Evolutionary conservation across 2,888 invertebrate species (phyloP).

Genomic region (Reticulitermes lucifugus): DNA sequence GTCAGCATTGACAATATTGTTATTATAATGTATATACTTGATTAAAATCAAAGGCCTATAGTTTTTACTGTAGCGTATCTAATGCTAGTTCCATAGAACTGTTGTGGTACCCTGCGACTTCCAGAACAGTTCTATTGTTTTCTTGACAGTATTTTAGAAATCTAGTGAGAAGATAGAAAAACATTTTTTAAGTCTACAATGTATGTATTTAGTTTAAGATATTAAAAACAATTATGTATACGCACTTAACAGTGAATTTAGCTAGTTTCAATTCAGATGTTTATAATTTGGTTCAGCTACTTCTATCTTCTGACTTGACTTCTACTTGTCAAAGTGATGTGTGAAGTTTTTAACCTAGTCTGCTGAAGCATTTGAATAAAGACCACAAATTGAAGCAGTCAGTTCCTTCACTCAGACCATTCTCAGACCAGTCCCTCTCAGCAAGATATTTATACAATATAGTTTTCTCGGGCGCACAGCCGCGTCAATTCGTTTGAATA

Average conservation of each 20-base stretch:
- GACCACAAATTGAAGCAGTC: conserved; percentile 35
- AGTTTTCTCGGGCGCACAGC: too few species aligned
- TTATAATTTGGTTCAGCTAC: conserved; percentile 35
- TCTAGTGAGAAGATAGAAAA: conserved; percentile 48
- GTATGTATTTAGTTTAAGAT: conserved; percentile 39
- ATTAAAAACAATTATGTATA: conserved; percentile 20
- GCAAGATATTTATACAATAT: too few species aligned
- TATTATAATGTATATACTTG: conserved; percentile 51
- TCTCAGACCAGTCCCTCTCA: too few species aligned
- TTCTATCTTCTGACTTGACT: conserved; percentile 50
- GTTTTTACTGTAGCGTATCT: conserved; percentile 51
- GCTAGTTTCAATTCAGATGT: conserved; percentile 26
- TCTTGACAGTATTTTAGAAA: conserved; percentile 47
- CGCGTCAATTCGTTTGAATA: too few species aligned
- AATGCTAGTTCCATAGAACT: conserved; percentile 25
- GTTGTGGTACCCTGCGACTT: conserved; percentile 14
- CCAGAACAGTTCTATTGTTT: conserved; percentile 22
- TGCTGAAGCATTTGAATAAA: conserved; percentile 51
- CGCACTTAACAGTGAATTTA: conserved; percentile 27
- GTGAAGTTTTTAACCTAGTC: conserved; percentile 50
- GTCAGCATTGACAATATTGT: conserved; percentile 54
- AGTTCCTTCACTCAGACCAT: too few species aligned
- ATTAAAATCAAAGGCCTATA: conserved; percentile 52
- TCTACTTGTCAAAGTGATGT: conserved; percentile 46
- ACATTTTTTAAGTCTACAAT: conserved; percentile 1